These are phyloP conservation scores for Heliconius charithonia DNA, from an alignment of 2,888 invertebrate species.

Conservation along the genomic window DNA sequence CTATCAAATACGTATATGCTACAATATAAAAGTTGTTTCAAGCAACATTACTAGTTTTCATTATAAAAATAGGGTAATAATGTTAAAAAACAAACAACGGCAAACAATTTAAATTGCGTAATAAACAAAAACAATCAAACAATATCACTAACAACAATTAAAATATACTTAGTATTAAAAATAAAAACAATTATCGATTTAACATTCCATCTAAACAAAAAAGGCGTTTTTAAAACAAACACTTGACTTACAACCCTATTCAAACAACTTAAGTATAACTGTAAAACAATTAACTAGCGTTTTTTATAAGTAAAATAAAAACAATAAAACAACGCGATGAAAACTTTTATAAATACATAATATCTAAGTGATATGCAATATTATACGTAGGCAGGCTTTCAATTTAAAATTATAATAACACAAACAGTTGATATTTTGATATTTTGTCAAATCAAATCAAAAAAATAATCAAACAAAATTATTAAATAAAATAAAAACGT, in stretches of 20 bases:
- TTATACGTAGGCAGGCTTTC: slow-evolving; percentile 79
- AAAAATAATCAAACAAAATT: background rate
- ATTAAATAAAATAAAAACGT: background rate
- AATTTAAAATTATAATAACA: slow-evolving; percentile 45
- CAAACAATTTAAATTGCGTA: slow-evolving; percentile 24
- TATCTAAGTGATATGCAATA: slow-evolving; percentile 82
- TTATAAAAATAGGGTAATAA: slow-evolving; percentile 41
- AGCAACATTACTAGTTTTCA: slow-evolving; percentile 47
- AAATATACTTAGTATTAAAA: background rate
- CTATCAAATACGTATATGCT: slow-evolving; percentile 66
- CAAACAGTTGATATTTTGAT: slow-evolving; percentile 36
- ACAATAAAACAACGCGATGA: slow-evolving; percentile 35
- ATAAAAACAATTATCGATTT: background rate
- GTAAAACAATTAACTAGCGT: slow-evolving; percentile 43
- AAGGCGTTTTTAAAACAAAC: slow-evolving; percentile 35
- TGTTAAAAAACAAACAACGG: slow-evolving; percentile 24
- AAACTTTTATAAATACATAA: slow-evolving; percentile 57
- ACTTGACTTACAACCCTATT: slow-evolving; percentile 53
- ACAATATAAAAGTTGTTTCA: slow-evolving; percentile 59
- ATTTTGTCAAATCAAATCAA: slow-evolving; percentile 14
- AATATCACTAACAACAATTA: slow-evolving; percentile 8
- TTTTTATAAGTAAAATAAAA: slow-evolving; percentile 50
- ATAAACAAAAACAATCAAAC: slow-evolving; percentile 25
- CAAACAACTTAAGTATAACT: slow-evolving; percentile 26
- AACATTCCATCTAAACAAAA: slow-evolving; percentile 12